phyloP scores from a whole-genome alignment of 2,888 invertebrate species.

The Caenorhabditis virilis region DNA sequence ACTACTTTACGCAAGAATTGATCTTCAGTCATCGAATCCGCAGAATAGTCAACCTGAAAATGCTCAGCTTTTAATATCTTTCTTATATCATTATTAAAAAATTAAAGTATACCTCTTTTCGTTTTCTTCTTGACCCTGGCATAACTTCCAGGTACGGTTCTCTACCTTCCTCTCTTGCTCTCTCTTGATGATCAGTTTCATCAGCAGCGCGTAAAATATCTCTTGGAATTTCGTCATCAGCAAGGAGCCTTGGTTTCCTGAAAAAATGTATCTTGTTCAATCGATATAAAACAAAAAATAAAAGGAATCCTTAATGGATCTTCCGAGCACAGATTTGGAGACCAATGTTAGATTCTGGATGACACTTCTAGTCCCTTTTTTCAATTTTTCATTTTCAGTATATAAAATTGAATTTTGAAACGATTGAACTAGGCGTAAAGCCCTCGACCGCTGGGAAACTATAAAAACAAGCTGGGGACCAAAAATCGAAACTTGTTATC shows the following conservation, averaged over 20 bases:
- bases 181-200: constrained; percentile 30
- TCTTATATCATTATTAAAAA: too few species aligned
- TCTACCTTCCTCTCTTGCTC: constrained; percentile 22
- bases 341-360: neutral
- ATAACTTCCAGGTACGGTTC: constrained; percentile 18
- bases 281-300: too few species aligned
- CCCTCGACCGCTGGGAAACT: too few species aligned
- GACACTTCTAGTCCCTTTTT: neutral
- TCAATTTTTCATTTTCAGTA: neutral
- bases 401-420: too few species aligned
- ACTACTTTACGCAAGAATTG: constrained; percentile 27
- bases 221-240: constrained; percentile 89
- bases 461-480: too few species aligned
- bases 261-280: too few species aligned
- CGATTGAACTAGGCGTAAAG: too few species aligned
- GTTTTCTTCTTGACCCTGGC: constrained; percentile 19
- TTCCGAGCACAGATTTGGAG: too few species aligned
- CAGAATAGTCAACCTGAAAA: constrained; percentile 39
- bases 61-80: too few species aligned
- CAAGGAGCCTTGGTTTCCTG: constrained; percentile 83
- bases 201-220: constrained; percentile 75
- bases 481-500: too few species aligned
- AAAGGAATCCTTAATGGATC: neutral
- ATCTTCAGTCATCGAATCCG: constrained; percentile 35
- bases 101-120: constrained; percentile 22